A percentile compares a stretch with the other conserved stretches of the same genome.
phyloP scores from a whole-genome alignment of 2,888 invertebrate genomes.

The Andrena marginata region DNA sequence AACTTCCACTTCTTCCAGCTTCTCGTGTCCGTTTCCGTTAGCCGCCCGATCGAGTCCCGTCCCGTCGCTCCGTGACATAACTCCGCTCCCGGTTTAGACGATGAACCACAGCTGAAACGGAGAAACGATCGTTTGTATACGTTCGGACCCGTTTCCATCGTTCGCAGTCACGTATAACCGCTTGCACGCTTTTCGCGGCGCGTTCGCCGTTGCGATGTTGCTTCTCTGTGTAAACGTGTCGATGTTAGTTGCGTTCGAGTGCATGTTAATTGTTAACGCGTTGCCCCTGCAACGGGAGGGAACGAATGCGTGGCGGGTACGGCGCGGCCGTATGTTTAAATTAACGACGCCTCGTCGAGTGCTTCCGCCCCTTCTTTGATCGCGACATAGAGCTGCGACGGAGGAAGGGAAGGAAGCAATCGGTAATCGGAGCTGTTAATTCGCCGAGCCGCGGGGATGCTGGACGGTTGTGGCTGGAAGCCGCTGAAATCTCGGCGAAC shows the following conservation, averaged over 20 bases:
- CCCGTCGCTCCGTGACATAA: background rate
- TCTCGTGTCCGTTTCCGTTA: background rate
- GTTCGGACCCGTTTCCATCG: background rate
- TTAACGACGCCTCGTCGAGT: background rate
- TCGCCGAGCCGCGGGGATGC: too few relatives aligned
- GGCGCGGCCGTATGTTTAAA: too few relatives aligned
- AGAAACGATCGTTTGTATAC: background rate
- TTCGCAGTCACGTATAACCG: background rate
- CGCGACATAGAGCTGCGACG: background rate
- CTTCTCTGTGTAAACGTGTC: background rate
- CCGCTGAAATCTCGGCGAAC: conserved; percentile 18
- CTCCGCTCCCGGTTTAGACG: conserved; percentile 67
- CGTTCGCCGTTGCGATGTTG: background rate
- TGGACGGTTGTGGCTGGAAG: too few relatives aligned
- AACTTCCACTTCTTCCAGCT: background rate
- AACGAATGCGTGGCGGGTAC: background rate
- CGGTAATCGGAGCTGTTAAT: too few relatives aligned
- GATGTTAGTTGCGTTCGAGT: background rate
- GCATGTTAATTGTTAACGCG: conserved; percentile 15
- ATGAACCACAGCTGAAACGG: conserved; percentile 80
- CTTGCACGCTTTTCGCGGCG: background rate
- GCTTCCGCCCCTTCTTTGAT: background rate
- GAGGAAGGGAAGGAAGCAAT: too few relatives aligned
- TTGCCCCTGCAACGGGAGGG: background rate
- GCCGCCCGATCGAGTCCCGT: background rate